Evolutionary conservation across 92 coral and sea anemone genomes (phyloP), one percentile per base, ranked within the genome.

Genomic region (Pocillopora meandrina): DNA sequence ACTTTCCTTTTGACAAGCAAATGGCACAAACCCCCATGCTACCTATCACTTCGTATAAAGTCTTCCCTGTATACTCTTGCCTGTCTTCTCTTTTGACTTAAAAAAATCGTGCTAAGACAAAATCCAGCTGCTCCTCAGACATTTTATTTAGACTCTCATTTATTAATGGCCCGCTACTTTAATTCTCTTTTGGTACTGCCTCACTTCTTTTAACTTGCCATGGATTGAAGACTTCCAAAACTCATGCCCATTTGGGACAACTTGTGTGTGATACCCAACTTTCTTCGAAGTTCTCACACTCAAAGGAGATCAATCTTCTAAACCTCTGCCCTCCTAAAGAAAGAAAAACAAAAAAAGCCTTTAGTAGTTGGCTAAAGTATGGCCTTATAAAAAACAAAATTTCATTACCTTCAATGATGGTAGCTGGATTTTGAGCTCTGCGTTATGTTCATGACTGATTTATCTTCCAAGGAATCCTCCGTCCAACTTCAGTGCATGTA

Each of bases 21-120:
- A 68, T 77, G 88, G 18, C 77, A 87, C 77, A 88, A 66, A 31
- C 91, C 91, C n/a, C 91, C 84, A 78, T 83, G 78, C 89, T 13
- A 52, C 62, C 34, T 76, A 60, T 55, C 77, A 76, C 33, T 13
- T 61, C 14, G 5, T 42, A 42, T 42, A 42, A 42, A 14, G 2
- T n/a, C 33, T 69, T 60, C 78, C 89, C 26, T 23, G 35, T 35
- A 52, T 85, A 59, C 17, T 52, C 78, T 17, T 66, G 65, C 68
- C 56, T 77, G 36, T 66, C 10, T 16, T 42, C 49, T 42, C 5
- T 42, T 42, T 5, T 42, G 5, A 42, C 49, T 42, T 42, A 5
- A 42, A 42, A 42, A 2, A 42, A 42, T 42, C 49, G 49, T 2
- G 49, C 49, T 42, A 42, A 42, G 49, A n/a, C n/a, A n/a, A n/a